Conservation (phyloP, 2,888 invertebrate species). For the Torymus texanus region DNA sequence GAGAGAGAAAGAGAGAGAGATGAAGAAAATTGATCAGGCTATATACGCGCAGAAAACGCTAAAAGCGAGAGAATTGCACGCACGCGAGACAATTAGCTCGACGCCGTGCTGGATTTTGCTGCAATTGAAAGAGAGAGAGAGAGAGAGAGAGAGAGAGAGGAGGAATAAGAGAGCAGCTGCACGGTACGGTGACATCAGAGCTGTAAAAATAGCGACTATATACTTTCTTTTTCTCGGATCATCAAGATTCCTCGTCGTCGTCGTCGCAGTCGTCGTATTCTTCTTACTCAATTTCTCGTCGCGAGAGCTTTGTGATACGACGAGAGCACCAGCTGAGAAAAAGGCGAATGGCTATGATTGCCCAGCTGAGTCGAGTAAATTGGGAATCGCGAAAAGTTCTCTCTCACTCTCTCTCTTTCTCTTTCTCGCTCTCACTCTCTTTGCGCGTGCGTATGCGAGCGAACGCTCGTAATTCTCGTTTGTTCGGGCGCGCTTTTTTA, state of each 20-base stretch:
- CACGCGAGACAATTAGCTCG: conserved; percentile 20
- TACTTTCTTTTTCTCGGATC: conserved; percentile 7
- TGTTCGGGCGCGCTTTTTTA: no score
- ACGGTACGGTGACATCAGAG: conserved; percentile 37
- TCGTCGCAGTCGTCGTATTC: no score
- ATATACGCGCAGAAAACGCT: not conserved
- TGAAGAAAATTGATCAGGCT: not conserved
- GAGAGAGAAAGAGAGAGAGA: not conserved
- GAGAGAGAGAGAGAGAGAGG: no score
- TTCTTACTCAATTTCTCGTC: conserved; percentile 3
- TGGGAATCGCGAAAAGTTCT: no score
- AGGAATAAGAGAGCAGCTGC: conserved; percentile 6
- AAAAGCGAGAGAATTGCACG: not conserved
- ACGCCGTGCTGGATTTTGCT: conserved; percentile 20
- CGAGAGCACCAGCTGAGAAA: no score
- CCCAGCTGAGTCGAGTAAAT: no score
- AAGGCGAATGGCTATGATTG: no score
- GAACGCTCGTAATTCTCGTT: no score
- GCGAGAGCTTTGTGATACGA: not conserved
- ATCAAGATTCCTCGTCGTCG: not conserved
- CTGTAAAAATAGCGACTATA: conserved; percentile 18
- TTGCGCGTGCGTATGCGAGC: no score
- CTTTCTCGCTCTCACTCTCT: no score
- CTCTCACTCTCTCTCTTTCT: no score
- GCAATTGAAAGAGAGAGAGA: conserved; percentile 19